Base-by-base conservation (phyloP, 1,140 invertebrate genomes). In the Probaryconus sp. region DNA sequence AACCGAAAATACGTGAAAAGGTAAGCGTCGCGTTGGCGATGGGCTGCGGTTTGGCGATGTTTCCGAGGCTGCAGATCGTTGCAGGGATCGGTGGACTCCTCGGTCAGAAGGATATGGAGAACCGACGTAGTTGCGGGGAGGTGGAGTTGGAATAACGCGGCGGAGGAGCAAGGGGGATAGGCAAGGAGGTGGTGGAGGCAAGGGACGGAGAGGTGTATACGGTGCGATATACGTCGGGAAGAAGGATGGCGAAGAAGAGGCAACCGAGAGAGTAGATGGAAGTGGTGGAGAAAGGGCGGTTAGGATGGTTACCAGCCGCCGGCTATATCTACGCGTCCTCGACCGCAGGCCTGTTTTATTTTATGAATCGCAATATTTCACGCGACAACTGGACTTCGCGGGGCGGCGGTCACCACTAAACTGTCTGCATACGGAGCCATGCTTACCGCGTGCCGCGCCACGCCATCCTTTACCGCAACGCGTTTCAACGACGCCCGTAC, bases 291-390 rank as follows among this genome's bases (percentile, higher is more conserved):
- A 47, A 55, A n/a, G 60, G 79, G 73, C 68, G 70, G 79, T 73
- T 77, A 78, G 79, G 77, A 81, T 79, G 82, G 83, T 85, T 81
- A 85, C 75, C 81, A 73, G 70, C 75, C 79, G 75, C 67, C 70
- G 76, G 79, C 76, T 84, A 83, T 85, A 86, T 85, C 78, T 81
- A 77, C 79, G 83, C 79, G 82, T 85, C 77, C 81, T 83, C 84
- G 81, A 87, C 85, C 85, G 77, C 84, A 87, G 83, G 82, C 79
- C 85, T 84, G 85, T 88, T 88, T 88, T 87, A 88, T 88, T 88
- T 88, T 87, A 88, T 87, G 85, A 87, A 88, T 87, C 79, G 85
- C 84, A 85, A 88, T 87, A 88, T 85, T 88, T 88, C 83, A 87
- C 84, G 82, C 79, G 84, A 88, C 85, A 87, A 87, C 84, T 88